Evolutionary conservation across 2,797 vertebrate species (phyloP).

Genomic region (Florisuga fusca): DNA sequence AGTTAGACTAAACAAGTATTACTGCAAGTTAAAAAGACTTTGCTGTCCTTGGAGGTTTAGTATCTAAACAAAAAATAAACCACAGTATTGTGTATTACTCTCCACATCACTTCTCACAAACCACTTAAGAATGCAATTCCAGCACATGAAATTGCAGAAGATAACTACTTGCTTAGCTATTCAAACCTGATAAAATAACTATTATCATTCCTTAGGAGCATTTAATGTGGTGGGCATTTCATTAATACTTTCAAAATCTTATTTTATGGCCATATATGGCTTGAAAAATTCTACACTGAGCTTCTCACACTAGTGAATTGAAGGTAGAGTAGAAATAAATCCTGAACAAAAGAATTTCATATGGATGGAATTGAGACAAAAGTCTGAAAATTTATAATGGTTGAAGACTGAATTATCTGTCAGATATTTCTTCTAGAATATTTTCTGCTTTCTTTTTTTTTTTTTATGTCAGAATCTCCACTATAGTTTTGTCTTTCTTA

Average conservation of each 20-base stretch:
- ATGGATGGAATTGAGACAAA: neutral
- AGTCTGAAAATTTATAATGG: neutral
- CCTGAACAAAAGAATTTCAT: constrained; percentile 45
- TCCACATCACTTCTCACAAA: constrained; percentile 44
- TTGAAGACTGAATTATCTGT: neutral
- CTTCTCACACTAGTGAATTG: constrained; percentile 6
- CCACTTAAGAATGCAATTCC: neutral
- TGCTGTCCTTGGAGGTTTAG: neutral
- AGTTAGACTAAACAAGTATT: neutral
- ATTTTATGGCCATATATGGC: constrained; percentile 53
- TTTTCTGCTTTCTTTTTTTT: neutral
- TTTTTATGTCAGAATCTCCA: neutral
- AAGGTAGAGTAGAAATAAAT: constrained; percentile 50
- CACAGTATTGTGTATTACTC: neutral
- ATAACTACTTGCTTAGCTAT: neutral
- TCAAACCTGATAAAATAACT: constrained; percentile 27
- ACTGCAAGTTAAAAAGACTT: neutral
- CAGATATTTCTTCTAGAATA: neutral
- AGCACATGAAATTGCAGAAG: neutral
- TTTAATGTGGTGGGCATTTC: constrained; percentile 53
- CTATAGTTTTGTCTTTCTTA: neutral
- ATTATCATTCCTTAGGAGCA: constrained; percentile 58
- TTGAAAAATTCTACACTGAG: constrained; percentile 23
- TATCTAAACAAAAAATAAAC: constrained; percentile 60
- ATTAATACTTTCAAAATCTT: constrained; percentile 63